These are phyloP conservation scores for Heteromyza rotundicornis DNA, from an alignment of 2,888 invertebrate species.

Conservation along the genomic window DNA sequence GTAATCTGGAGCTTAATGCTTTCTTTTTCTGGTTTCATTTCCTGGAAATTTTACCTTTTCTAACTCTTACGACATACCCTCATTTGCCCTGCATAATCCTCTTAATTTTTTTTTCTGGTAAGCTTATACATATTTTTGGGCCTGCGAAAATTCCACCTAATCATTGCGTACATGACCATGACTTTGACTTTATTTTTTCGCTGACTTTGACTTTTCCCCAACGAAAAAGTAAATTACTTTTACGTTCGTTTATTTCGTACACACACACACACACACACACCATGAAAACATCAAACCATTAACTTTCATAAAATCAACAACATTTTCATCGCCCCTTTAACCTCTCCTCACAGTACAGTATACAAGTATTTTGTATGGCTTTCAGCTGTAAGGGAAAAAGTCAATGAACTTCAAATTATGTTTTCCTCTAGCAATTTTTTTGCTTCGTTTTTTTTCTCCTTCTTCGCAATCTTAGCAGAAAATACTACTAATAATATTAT, in stretches of 20 bases:
- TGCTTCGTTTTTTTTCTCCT: not conserved
- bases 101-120: no score
- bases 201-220: not conserved
- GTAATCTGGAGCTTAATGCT: no score
- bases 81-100: no score
- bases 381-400: no score
- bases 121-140: no score
- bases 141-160: not conserved
- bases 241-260: not conserved
- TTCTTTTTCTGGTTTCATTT: no score
- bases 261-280: not conserved
- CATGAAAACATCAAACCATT: not conserved
- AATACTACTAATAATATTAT: not conserved
- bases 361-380: not conserved
- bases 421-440: not conserved
- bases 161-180: not conserved
- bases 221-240: not conserved
- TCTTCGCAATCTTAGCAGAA: no score
- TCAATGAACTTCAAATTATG: constrained; percentile 21
- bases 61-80: no score
- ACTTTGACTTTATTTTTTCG: constrained; percentile 3
- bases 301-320: no score
- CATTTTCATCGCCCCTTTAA: no score
- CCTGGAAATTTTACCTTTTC: no score
- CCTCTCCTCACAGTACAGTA: no score